A percentile compares a stretch with the other conserved stretches of the same genome.
Conservation (phyloP, 2,797 vertebrate species). For the Lutjanus argentimaculatus region DNA sequence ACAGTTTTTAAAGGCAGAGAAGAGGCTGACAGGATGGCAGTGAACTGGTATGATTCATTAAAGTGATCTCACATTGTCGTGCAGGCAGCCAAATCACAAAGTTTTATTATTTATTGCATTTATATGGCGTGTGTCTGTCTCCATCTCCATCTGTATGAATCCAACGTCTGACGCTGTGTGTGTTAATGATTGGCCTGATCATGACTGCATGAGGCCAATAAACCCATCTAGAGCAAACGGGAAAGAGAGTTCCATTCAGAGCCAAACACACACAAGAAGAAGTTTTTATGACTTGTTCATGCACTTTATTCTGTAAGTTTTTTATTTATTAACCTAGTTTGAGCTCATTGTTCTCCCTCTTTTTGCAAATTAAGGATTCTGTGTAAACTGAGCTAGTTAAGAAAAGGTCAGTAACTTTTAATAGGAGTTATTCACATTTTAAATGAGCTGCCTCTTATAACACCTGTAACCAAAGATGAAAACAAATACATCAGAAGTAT, state of each 20-base stretch:
- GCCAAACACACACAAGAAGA: constrained; percentile 22
- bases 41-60: neutral
- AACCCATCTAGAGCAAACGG: constrained; percentile 55
- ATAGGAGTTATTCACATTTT: neutral
- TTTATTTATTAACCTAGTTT: constrained; percentile 31
- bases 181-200: constrained; percentile 80
- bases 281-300: constrained; percentile 29
- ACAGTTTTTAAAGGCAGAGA: neutral
- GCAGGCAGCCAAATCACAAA: neutral
- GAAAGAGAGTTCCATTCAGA: constrained; percentile 15
- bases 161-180: constrained; percentile 16
- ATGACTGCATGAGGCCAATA: constrained; percentile 65
- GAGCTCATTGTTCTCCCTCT: neutral
- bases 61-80: neutral
- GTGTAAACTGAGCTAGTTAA: neutral
- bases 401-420: neutral
- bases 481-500: too few species aligned
- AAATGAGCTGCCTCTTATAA: neutral
- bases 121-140: constrained; percentile 12
- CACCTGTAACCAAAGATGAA: neutral
- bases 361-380: neutral
- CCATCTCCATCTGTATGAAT: constrained; percentile 44
- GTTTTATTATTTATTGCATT: constrained; percentile 28
- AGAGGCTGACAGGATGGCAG: too few species aligned
- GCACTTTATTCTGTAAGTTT: constrained; percentile 9